Percentiles rank a stretch among this genome's conserved stretches.
Conservation (phyloP, 2,113 vertebrate genomes). For the Oncorhynchus masou region DNA sequence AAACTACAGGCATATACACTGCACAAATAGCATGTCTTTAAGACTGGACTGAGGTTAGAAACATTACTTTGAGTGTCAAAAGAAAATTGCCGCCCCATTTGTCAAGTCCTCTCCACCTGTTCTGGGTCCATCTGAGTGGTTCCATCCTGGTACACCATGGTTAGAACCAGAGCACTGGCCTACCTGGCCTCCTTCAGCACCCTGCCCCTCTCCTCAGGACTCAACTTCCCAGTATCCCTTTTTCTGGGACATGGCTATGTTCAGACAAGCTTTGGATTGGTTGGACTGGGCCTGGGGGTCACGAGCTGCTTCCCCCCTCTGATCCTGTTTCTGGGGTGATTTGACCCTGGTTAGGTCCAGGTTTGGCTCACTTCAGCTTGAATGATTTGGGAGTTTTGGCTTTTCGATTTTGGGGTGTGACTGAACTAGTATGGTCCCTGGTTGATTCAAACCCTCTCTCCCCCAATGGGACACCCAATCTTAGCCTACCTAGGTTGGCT, state of each 20-base stretch:
- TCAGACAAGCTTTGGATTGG: slow-evolving; percentile 27
- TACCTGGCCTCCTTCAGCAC: slow-evolving; percentile 60
- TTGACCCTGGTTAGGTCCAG: background rate
- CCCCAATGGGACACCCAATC: background rate
- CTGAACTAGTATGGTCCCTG: background rate
- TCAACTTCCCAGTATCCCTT: slow-evolving; percentile 70
- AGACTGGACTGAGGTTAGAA: background rate
- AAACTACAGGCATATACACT: no score
- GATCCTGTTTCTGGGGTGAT: slow-evolving; percentile 4
- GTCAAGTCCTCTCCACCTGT: slow-evolving; percentile 67
- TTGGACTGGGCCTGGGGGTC: slow-evolving; percentile 15
- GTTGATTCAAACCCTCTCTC: background rate
- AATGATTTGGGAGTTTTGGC: slow-evolving; percentile 1
- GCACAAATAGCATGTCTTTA: no score
- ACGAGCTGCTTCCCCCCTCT: background rate
- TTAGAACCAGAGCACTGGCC: slow-evolving; percentile 73
- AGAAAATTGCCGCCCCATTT: no score
- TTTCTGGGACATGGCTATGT: slow-evolving; percentile 54
- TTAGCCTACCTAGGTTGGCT: slow-evolving; percentile 1
- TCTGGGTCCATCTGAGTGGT: slow-evolving; percentile 79
- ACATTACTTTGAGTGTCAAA: background rate
- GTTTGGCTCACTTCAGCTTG: slow-evolving; percentile 13
- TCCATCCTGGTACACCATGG: slow-evolving; percentile 83
- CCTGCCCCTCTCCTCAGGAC: slow-evolving; percentile 62
- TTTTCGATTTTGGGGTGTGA: background rate